Evolutionary conservation across 1,140 invertebrate genomes (phyloP).

Genomic region (Spodoptera frugiperda): DNA sequence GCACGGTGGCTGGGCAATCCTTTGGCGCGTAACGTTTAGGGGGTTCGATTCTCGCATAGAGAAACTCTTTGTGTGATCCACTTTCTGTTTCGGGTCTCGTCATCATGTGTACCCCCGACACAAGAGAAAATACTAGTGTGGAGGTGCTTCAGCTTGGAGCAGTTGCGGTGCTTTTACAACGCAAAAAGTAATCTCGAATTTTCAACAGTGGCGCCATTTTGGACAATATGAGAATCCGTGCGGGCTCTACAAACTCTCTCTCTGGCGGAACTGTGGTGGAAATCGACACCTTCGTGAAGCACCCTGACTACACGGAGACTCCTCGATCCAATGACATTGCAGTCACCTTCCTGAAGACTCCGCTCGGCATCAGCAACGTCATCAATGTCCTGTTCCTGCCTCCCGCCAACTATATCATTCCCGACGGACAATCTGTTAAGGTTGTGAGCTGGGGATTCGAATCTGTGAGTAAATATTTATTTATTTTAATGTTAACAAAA

Average conservation of each 20-base stretch:
- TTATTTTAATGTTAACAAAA: background rate
- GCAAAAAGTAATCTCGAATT: too few species aligned
- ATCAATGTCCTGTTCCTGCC: conserved; percentile 65
- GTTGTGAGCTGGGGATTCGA: conserved; percentile 74
- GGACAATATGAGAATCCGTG: conserved; percentile 62
- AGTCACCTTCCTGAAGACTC: conserved; percentile 49
- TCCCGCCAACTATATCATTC: conserved; percentile 55
- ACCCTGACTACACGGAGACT: conserved; percentile 60
- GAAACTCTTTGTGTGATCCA: too few species aligned
- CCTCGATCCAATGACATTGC: conserved; percentile 65
- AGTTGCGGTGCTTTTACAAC: too few species aligned
- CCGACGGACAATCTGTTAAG: conserved; percentile 56
- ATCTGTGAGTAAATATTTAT: conserved; percentile 57
- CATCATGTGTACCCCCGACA: too few species aligned
- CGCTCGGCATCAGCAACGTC: conserved; percentile 56
- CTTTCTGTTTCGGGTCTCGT: too few species aligned
- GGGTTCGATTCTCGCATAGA: too few species aligned
- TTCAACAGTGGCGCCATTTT: conserved; percentile 59
- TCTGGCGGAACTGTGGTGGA: conserved; percentile 53
- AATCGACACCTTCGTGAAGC: conserved; percentile 53
- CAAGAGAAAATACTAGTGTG: too few species aligned
- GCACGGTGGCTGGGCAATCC: too few species aligned
- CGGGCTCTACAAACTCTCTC: conserved; percentile 68
- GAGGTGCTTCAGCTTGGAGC: too few species aligned
- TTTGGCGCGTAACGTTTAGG: too few species aligned